A percentile compares a stretch with the other conserved stretches of the same genome.
These are phyloP conservation scores for Drosophila tripunctata DNA, from an alignment of 2,888 invertebrate species.

Conservation along the genomic window DNA sequence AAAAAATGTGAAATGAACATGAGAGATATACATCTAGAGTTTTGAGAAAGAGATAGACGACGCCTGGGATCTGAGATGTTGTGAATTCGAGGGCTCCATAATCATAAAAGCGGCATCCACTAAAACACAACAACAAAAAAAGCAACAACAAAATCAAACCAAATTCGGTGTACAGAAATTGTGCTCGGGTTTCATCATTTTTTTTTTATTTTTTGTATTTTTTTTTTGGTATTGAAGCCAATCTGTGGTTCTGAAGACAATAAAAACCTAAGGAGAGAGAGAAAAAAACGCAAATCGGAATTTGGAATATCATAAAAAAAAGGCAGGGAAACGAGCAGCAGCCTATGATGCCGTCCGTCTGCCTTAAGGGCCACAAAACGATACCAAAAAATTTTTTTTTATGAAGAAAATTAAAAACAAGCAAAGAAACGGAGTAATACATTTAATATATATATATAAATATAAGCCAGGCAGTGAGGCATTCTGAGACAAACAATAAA, in stretches of 20 bases:
- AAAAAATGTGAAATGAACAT: conserved; percentile 34
- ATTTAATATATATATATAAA: conserved; percentile 45
- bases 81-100: conserved; percentile 62
- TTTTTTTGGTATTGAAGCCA: conserved; percentile 69
- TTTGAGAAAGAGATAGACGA: conserved; percentile 71
- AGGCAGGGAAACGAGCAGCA: conserved; percentile 28
- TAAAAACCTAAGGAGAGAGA: conserved; percentile 54
- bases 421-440: conserved; percentile 41
- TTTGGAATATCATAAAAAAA: conserved; percentile 65
- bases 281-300: conserved; percentile 68
- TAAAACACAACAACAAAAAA: not conserved
- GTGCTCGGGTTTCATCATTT: conserved; percentile 52
- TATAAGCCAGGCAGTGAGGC: conserved; percentile 9
- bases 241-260: conserved; percentile 75
- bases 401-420: conserved; percentile 54
- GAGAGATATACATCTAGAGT: conserved; percentile 59
- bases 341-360: conserved; percentile 21
- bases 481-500: conserved; percentile 41
- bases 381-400: conserved; percentile 53
- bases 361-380: conserved; percentile 39
- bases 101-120: conserved; percentile 68
- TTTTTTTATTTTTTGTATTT: too few species aligned
- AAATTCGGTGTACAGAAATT: conserved; percentile 52
- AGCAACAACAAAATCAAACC: conserved; percentile 29
- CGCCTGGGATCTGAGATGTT: conserved; percentile 19